A percentile compares a stretch with the other conserved stretches of the same genome.
These are phyloP conservation scores for Mormyrus proboscirostris DNA, from an alignment of 2,797 vertebrate genomes.

Conservation along the genomic window DNA sequence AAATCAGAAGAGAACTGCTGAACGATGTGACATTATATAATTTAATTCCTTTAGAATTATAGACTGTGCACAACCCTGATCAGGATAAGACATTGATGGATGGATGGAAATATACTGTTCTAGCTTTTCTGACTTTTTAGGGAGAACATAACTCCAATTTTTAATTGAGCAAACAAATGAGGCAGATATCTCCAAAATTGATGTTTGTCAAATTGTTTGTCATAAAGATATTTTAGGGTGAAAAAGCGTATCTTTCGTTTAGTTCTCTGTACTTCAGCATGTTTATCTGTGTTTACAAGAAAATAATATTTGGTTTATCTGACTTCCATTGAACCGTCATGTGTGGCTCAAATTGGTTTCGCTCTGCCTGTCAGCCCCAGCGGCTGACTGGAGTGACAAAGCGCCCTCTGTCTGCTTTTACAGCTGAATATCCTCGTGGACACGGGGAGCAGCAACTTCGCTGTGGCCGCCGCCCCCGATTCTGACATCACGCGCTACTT, in stretches of 20 bases:
- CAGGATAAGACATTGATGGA: neutral
- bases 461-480: slow-evolving; percentile 79
- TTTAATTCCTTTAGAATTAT: neutral
- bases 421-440: slow-evolving; percentile 96
- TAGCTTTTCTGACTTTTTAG: neutral
- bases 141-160: neutral
- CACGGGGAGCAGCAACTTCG: slow-evolving; percentile 98
- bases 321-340: neutral
- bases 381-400: neutral
- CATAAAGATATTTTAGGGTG: neutral
- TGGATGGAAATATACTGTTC: neutral
- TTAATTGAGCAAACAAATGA: neutral
- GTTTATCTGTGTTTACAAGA: neutral
- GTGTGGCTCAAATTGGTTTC: slow-evolving; percentile 23
- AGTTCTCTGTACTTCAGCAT: neutral
- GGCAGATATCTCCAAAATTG: neutral
- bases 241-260: neutral
- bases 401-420: slow-evolving; percentile 36
- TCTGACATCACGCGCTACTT: slow-evolving; percentile 76
- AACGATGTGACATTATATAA: neutral
- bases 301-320: neutral
- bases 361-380: neutral
- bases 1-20: neutral
- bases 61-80: neutral
- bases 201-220: neutral